Percentiles rank a stretch among this genome's conserved stretches.
Evolutionary conservation across 2,113 vertebrate genomes (phyloP).

Genomic region (Coturnix japonica): DNA sequence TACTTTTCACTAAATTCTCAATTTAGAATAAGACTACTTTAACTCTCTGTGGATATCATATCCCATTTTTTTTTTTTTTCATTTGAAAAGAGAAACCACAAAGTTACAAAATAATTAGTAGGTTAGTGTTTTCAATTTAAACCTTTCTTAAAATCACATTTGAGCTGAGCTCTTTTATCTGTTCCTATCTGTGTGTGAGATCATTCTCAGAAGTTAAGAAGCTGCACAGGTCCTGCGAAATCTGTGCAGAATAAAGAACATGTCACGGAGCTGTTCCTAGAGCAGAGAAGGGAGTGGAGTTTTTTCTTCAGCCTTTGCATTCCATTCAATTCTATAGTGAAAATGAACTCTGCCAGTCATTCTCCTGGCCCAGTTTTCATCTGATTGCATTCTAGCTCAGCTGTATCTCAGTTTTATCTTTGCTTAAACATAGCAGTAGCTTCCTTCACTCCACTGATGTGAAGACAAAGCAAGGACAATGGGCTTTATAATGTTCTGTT

Average conservation of each 20-base stretch:
- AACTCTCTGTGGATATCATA: neutral
- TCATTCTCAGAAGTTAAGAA: neutral
- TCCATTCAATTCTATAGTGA: neutral
- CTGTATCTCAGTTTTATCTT: accelerated
- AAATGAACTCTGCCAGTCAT: neutral
- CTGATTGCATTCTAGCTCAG: neutral
- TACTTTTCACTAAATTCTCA: neutral
- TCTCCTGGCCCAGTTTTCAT: neutral
- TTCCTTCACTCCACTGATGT: accelerated
- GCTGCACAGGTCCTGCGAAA: neutral
- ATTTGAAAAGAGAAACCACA: neutral
- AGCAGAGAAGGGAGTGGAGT: neutral
- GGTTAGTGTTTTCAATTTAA: neutral
- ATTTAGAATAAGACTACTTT: neutral
- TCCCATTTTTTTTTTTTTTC: neutral
- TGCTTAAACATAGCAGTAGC: neutral
- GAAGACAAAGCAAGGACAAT: neutral
- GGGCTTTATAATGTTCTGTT: neutral
- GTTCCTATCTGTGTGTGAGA: neutral
- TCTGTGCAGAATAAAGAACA: neutral
- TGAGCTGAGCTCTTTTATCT: neutral
- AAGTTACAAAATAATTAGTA: neutral
- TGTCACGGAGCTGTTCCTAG: neutral
- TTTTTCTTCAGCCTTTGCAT: neutral
- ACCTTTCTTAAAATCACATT: neutral